Percentiles rank a stretch among this genome's conserved stretches.
These are phyloP conservation scores for Galago senegalensis DNA, from an alignment of 2,797 vertebrate genomes.

Conservation along the genomic window DNA sequence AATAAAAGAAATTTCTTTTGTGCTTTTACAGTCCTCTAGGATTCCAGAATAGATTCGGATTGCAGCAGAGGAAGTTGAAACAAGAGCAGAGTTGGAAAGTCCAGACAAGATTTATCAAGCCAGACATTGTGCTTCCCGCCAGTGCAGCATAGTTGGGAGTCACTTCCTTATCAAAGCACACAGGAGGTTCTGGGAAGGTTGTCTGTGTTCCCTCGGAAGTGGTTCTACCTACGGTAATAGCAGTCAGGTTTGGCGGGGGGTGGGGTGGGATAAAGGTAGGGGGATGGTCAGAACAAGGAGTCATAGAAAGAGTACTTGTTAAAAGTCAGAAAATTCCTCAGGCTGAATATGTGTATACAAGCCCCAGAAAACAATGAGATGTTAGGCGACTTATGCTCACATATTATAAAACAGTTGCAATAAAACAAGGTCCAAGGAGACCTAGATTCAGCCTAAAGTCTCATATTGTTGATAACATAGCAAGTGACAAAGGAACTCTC, in stretches of 20 bases:
- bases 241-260: background rate
- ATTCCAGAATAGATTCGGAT: slow-evolving; percentile 71
- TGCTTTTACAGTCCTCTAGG: slow-evolving; percentile 57
- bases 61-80: slow-evolving; percentile 77
- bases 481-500: slow-evolving; percentile 38
- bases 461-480: slow-evolving; percentile 45
- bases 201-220: slow-evolving; percentile 50
- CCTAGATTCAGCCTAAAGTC: background rate
- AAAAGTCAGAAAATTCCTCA: slow-evolving; percentile 61
- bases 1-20: slow-evolving; percentile 76
- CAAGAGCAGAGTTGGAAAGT: slow-evolving; percentile 67
- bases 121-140: slow-evolving; percentile 71
- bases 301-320: slow-evolving; percentile 32
- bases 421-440: slow-evolving; percentile 69
- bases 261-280: background rate
- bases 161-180: slow-evolving; percentile 74
- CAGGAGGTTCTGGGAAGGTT: slow-evolving; percentile 41
- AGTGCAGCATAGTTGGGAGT: slow-evolving; percentile 15
- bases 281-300: background rate
- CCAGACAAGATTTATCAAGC: slow-evolving; percentile 79
- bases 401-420: slow-evolving; percentile 58
- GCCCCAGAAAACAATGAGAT: slow-evolving; percentile 57
- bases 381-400: slow-evolving; percentile 10
- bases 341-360: background rate
- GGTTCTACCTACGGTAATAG: slow-evolving; percentile 43